Base-by-base conservation (phyloP, 2,113 vertebrate genomes). In the Microcebus jonahi region DNA sequence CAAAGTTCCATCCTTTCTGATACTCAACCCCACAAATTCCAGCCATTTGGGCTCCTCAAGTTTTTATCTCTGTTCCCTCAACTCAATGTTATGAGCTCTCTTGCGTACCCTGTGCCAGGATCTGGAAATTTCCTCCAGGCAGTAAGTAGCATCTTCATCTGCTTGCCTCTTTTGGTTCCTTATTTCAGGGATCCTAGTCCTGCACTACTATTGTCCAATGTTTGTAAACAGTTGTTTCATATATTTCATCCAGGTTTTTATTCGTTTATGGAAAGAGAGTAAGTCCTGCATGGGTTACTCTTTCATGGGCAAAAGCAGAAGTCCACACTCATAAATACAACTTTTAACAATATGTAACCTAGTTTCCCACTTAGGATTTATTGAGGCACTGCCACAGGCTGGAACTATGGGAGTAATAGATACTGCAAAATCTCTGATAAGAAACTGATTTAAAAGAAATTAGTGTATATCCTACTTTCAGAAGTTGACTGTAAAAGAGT, bases 191-290 rank as follows among this genome's bases (percentile, higher is more conserved):
- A 39, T 23, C 25, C 53, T 15, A 34, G 36, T 63, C 20, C 57
- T 84, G 21, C 11, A 15, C 23, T 45, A 17, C n/a, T 63, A 27
- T 14, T 23, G 14, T 67, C 36, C 57, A 80, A 21, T 42, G 10
- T 81, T 76, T 59, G 29, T 59, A 90, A 87, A 97, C n/a, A 91
- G 18, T 83, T 84, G n/a, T 77, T 76, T 75, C n/a, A 65, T 59
- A 5, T 34, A 21, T 59, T 82, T 27, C 59, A 17, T 75, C 18
- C 36, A 70, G 29, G 23, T 42, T 84, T 75, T 88, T 23, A 88
- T 15, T 48, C 68, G 75, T 79, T 91, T 73, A 45, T 68, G 55
- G 59, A 89, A 95, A 42, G 73, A 77, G 25, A 31, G 25, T n/a
- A 48, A 53, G 17, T 77, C 55, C n/a, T 95, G 25, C 53, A 45